phyloP scores from a whole-genome alignment of 2,888 invertebrate genomes.

The Philaethria dido region DNA sequence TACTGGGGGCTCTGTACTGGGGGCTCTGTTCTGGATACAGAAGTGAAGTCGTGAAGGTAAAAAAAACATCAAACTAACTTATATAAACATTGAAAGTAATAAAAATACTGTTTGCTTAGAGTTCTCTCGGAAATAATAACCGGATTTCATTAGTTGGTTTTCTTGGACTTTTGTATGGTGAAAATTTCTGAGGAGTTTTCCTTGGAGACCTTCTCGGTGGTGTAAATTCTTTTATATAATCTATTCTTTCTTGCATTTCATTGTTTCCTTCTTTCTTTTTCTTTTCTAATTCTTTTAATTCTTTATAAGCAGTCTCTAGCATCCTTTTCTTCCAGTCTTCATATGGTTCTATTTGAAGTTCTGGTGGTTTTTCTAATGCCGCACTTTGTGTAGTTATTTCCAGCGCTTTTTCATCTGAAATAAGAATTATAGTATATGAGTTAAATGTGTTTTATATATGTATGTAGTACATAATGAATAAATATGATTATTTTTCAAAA shows the following conservation, averaged over 20 bases:
- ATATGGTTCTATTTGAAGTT: slow-evolving; percentile 80
- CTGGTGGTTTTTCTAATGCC: slow-evolving; percentile 50
- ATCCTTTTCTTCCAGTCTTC: slow-evolving; percentile 85
- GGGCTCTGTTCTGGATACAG: too few relatives aligned
- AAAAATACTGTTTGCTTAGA: slow-evolving; percentile 40
- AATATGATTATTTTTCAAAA: too few relatives aligned
- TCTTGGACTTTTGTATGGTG: slow-evolving; percentile 64
- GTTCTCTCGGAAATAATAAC: slow-evolving; percentile 62
- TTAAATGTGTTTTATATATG: too few relatives aligned
- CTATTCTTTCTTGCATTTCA: slow-evolving; percentile 27
- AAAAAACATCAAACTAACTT: too few relatives aligned
- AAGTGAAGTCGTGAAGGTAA: too few relatives aligned
- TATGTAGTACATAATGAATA: too few relatives aligned
- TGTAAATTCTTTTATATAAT: slow-evolving; percentile 31
- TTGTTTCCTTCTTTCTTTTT: slow-evolving; percentile 39
- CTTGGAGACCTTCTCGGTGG: slow-evolving; percentile 44
- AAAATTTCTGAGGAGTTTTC: slow-evolving; percentile 63
- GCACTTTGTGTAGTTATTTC: slow-evolving; percentile 53
- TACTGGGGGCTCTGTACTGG: too few relatives aligned
- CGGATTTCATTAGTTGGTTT: slow-evolving; percentile 55
- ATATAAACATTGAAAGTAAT: not conserved
- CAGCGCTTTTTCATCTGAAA: slow-evolving; percentile 60
- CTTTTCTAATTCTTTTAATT: slow-evolving; percentile 55
- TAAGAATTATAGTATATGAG: not conserved
- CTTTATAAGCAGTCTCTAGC: slow-evolving; percentile 75